Evolutionary conservation across 2,888 invertebrate species (phyloP), one percentile per base, ranked within the genome.

Genomic region (Drosophila bunnanda): DNA sequence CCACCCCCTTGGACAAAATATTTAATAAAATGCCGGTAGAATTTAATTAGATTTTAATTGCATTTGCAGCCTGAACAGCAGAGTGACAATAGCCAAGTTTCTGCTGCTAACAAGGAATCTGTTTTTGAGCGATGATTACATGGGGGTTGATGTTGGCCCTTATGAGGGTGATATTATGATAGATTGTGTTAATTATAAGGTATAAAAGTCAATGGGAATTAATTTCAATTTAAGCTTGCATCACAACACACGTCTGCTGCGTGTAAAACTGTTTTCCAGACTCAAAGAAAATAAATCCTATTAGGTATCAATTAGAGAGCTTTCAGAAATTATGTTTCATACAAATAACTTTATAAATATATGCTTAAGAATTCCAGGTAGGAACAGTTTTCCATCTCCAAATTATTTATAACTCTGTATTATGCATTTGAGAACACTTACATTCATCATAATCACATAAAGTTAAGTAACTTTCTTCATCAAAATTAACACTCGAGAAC

Each of bases 41-140:
- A 83, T 84, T 88, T 84, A 84, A 84, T 84, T 84, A 84, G 79
- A 80, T 83, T 84, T 88, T 88, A 84, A 84, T 88, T 84, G 84
- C 75, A 75, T 88, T 84, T 68, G 57, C 56, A 68, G 55, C 68
- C 66, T 56, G 56, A 71, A 68, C 17, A 70, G 36, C 17, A 70
- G 36, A 64, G 68, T 39, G 55, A 74, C 64, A 74, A 55, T 41
- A 13, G 13, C 34, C 22, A 39, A 44, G 36, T 36, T 55, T 39
- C 52, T 52, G 73, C 50, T 56, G 36, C 39, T 50, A 50, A 59
- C 61, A 48, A 57, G 53, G 57, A 66, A 74, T 74, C 66, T 53
- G 44, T 52, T 59, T 74, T 41, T 74, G 75, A 65, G 71, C 50
- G 69, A 50, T 57, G 69, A 69, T 34, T 69, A 25, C 57, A 56